Percentiles rank a stretch among this genome's conserved stretches.
These are phyloP conservation scores for Caenorhabditis afra DNA, from an alignment of 2,888 invertebrate species.

Conservation along the genomic window DNA sequence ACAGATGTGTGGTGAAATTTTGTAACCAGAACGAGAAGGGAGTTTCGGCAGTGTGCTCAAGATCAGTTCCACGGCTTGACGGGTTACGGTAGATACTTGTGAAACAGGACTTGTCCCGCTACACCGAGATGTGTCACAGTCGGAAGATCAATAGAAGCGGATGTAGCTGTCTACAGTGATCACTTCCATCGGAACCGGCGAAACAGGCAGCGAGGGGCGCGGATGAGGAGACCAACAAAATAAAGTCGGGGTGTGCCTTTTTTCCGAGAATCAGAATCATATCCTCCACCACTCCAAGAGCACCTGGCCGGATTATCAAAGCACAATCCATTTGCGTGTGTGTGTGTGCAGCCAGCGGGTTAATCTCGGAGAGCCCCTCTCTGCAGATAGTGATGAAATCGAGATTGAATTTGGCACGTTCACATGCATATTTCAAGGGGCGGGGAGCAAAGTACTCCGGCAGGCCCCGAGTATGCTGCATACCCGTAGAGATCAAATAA, in stretches of 20 bases:
- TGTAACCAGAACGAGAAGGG: neutral
- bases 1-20: slow-evolving; percentile 18
- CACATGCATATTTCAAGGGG: neutral
- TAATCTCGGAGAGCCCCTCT: neutral
- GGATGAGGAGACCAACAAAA: neutral
- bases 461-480: neutral
- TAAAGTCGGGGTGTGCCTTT: neutral
- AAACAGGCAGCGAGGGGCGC: no score
- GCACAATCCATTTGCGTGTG: slow-evolving; percentile 12
- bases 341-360: no score
- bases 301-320: slow-evolving; percentile 18
- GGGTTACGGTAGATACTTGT: no score
- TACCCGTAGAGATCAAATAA: slow-evolving; percentile 20
- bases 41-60: no score
- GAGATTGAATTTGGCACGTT: slow-evolving; percentile 20
- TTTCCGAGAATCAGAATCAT: slow-evolving; percentile 7
- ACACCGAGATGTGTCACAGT: no score
- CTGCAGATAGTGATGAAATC: slow-evolving; percentile 2
- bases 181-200: no score
- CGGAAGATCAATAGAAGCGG: no score
- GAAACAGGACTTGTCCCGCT: no score
- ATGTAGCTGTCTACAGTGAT: no score
- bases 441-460: slow-evolving; percentile 13
- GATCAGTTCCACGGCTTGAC: no score
- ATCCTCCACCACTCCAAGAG: neutral